Evolutionary conservation across 2,888 invertebrate genomes (phyloP), one percentile per base, ranked within the genome.

Genomic region (Eristalis intricaria): DNA sequence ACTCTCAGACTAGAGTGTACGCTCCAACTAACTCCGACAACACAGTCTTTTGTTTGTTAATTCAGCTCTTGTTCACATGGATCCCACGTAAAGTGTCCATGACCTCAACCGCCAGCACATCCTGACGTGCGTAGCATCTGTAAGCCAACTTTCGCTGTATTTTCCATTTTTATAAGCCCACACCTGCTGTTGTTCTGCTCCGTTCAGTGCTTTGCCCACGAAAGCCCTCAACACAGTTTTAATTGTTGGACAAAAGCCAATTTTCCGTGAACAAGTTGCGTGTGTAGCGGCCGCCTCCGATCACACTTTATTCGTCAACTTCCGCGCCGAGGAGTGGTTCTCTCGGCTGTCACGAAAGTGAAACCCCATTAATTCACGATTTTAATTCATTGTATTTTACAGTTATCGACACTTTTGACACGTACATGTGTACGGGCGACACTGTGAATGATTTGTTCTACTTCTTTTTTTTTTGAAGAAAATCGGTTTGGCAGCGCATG

Each of bases 401-500:
- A 22, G 35, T 64, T 50, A 56, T 56, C 11, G n/a, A 65, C 68
- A 50, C 68, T 19, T 40, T 32, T 68, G 43, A 68, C 61, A 66
- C 40, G 35, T 64, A 75, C 64, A 66, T 50, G n/a, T 43, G n/a
- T 15, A 60, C 26, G 60, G 26, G 60, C 5, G 19, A 15, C 58
- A 58, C 66, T 76, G 76, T 43, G 22, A 60, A 23, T 22, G 68
- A 76, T 76, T 68, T 76, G 76, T 76, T 76, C 76, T 76, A 76
- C 76, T 61, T 76, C 19, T n/a, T 7, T 50, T 50, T 43, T 43
- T 66, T 56, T 7, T 22, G 32, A 22, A 76, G 60, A 66, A 50
- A 76, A 60, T 40, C 26, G 19, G 29, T n/a, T 35, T 68, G 68
- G 50, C 60, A 29, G 43, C 60, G 23, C 56, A 1, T 29, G 43